Base-by-base conservation (phyloP, 2,797 vertebrate species). In the Distichodus sexfasciatus region DNA sequence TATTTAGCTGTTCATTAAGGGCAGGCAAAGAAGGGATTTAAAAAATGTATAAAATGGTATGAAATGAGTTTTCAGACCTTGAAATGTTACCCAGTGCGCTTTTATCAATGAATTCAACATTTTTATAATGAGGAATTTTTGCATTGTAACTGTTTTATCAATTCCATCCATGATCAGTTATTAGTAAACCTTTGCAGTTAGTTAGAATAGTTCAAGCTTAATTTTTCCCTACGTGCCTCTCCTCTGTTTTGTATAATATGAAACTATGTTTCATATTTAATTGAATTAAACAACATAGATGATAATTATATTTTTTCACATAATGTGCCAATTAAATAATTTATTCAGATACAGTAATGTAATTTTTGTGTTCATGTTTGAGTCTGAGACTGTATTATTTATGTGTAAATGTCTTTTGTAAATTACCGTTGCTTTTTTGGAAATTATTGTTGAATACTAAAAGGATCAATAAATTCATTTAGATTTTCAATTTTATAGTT, bases 191-290 rank as follows among this genome's bases (percentile, higher is more conserved):
- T 51, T 19, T 54, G 36, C 14, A 29, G 26, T 28, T 24, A 38
- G 35, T 12, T 41, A 17, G 7, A n/a, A n/a, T 50, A 24, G 61
- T 40, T n/a, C 10, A 28, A 23, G 14, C 9, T 12, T 41, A 29
- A 10, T 29, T 19, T 46, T 12, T 38, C 24, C 66, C 50, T 58
- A 75, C 71, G 85, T 86, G 86, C 86, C 86, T 89, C 76, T 81
- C 77, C 62, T 47, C 66, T 11, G 17, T 26, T 79, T 51, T 59
- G 19, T 76, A 51, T 47, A 69, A 78, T 51, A 31, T n/a, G n/a
- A n/a, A n/a, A n/a, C n/a, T n/a, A n/a, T n/a, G n/a, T n/a, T n/a
- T n/a, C n/a, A n/a, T n/a, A n/a, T n/a, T n/a, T n/a, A 81, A 81
- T 65, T 72, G 76, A 71, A 76, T 80, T 61, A 75, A 76, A 77